Base-by-base conservation (phyloP, 2,113 vertebrate genomes). In the Ginglymostoma cirratum region DNA sequence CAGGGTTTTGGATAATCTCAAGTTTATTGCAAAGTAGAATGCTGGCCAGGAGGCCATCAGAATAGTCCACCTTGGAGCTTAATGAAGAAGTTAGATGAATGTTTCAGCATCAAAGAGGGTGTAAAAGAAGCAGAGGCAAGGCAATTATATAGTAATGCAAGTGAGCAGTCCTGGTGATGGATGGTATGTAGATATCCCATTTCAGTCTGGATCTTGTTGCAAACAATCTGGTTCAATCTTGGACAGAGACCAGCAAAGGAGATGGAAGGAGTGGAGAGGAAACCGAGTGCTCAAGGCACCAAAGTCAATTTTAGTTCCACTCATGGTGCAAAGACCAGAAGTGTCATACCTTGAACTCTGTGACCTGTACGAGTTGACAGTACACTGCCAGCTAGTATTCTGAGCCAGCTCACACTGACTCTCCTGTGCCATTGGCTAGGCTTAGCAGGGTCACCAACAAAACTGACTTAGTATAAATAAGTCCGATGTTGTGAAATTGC, bases 391-490 rank as follows among this genome's bases (percentile, higher is more conserved):
- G 15, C 27, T 61, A 55, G 52, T 90, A 34, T 21, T 12, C 42
- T 69, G 14, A 21, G 66, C 6, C n/a, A 42, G 21, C 66, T 45
- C 23, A 94, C 92, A 94, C 92, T 45, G 38, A 15, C 69, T 72
- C 45, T 95, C 69, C 42, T 95, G 67, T 72, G 24, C 42, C 45
- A 95, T 5, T 95, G 66, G 67, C 66, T 23, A 27, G 8, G n/a
- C 70, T 94, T 70, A 70, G 38, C 42, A 70, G 8, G 70, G 69
- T 76, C 69, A 52, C 61, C 89, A 52, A 95, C 45, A 48, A 95
- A 95, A 45, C 21, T 95, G 67, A 95, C 45, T 95, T 76, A 42
- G 48, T 95, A 52, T 95, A 95, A 95, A 70, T 95, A 52, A 42
- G 93, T 42, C 93, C 10, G 67, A 95, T 72, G 15, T 72, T 95